Conservation (phyloP, 1,140 invertebrate species). For the Drosophila jambulina region DNA sequence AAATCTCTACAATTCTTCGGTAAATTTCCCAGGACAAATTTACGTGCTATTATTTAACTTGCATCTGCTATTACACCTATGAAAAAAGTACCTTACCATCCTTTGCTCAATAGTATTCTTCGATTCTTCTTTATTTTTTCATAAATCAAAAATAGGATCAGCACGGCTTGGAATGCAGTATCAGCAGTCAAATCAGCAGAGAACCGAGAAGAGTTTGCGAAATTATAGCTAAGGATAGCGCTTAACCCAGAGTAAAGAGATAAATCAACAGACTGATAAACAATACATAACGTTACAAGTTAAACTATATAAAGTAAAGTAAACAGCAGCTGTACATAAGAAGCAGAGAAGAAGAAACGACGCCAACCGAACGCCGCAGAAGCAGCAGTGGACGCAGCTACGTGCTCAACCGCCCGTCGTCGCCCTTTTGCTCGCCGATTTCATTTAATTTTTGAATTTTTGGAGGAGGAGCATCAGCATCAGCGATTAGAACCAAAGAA, state of each 20-base stretch:
- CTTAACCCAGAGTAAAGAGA: conserved; percentile 71
- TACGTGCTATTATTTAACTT: not conserved
- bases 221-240: conserved; percentile 71
- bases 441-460: conserved; percentile 25
- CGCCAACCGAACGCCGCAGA: conserved; percentile 9
- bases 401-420: conserved; percentile 54
- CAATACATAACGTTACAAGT: conserved; percentile 80
- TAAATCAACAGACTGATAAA: conserved; percentile 85
- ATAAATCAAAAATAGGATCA: conserved; percentile 60
- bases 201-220: conserved; percentile 64
- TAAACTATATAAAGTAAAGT: conserved; percentile 75
- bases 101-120: conserved; percentile 30
- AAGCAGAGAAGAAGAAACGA: conserved; percentile 8
- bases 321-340: conserved; percentile 77
- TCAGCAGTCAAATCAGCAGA: conserved; percentile 54
- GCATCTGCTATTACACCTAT: too few species aligned
- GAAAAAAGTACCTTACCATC: not conserved
- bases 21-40: too few species aligned
- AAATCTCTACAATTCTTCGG: too few species aligned
- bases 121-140: conserved; percentile 19
- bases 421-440: conserved; percentile 34
- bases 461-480: conserved; percentile 30
- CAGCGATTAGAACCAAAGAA: conserved; percentile 45
- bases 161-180: conserved; percentile 54
- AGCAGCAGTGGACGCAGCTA: conserved; percentile 41